Base-by-base conservation (phyloP, 2,888 invertebrate species). In the Rotaria magnacalcarata region DNA sequence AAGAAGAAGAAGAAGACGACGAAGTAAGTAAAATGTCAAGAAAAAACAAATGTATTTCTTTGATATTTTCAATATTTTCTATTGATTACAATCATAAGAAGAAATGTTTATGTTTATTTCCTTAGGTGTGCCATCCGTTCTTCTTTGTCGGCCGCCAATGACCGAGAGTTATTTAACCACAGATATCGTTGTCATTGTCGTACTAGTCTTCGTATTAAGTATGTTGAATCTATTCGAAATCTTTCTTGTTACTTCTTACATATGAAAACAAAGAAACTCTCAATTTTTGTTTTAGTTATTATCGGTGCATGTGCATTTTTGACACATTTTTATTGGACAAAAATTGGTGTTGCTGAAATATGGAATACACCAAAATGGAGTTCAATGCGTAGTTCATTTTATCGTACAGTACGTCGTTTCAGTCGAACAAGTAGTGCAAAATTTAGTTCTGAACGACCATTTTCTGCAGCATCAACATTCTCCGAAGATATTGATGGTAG, bases 291-390 rank as follows among this genome's bases (percentile, higher is more conserved):
- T 67, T 14, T 14, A 80, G 80, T 47, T 24, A 6, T 43, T 11
- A n/a, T 80, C 3, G 80, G 80, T 47, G 47, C n/a, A 47, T 80
- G 80, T 47, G 80, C 80, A 3, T 80, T 80, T 80, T 47, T 80
- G 14, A 47, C n/a, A 43, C 80, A 80, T 80, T 80, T 80, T 24
- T 80, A 80, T 47, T 80, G 80, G 80, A 80, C 80, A 47, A 47
- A 43, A 80, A 80, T 80, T 47, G 80, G 80, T n/a, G 80, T 80
- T 80, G 41, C 80, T 11, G 80, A 80, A 80, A 47, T 80, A 80
- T 80, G 80, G 80, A 80, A 80, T 80, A 80, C 80, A 47, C 14
- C 80, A 47, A 80, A 80, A 80, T 80, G 80, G 80, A 80, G 80
- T 80, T 80, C 80, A n/a, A 80, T 80, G 47, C 80, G 80, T 4